Conservation (phyloP, 2,797 vertebrate species). For the Hippocampus kuda region DNA sequence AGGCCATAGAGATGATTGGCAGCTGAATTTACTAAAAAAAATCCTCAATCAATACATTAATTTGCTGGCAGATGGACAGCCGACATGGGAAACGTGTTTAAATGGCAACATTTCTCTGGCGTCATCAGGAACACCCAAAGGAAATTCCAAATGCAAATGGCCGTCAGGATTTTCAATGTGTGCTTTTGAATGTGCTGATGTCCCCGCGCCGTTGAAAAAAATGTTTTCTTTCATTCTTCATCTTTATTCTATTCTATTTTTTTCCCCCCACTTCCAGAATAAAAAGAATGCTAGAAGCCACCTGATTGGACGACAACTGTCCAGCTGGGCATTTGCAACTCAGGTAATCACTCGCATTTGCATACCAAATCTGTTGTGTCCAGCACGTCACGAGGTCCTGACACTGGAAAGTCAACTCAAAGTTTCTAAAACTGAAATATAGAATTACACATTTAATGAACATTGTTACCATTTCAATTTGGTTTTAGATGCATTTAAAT, state of each 20-base stretch:
- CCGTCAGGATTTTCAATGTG: constrained; percentile 3
- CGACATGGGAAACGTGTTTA: constrained; percentile 6
- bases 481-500: too few relatives aligned
- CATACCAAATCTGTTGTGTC: not conserved
- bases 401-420: too few relatives aligned
- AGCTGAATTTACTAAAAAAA: constrained; percentile 28
- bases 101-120: not conserved
- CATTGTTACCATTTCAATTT: too few relatives aligned
- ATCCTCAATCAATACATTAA: constrained; percentile 20
- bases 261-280: not conserved
- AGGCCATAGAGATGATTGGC: constrained; percentile 20
- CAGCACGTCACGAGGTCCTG: not conserved
- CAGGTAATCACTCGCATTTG: not conserved
- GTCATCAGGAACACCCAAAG: constrained; percentile 18
- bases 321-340: not conserved
- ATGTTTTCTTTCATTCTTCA: not conserved
- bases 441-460: too few relatives aligned
- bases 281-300: not conserved
- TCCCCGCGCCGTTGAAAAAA: not conserved
- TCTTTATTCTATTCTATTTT: not conserved
- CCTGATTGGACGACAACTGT: constrained; percentile 1
- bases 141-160: constrained; percentile 23
- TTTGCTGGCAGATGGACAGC: constrained; percentile 18
- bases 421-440: too few relatives aligned
- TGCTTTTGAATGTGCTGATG: constrained; percentile 4